Conservation (phyloP, 2,113 vertebrate species). For the Stictonetta naevosa region DNA sequence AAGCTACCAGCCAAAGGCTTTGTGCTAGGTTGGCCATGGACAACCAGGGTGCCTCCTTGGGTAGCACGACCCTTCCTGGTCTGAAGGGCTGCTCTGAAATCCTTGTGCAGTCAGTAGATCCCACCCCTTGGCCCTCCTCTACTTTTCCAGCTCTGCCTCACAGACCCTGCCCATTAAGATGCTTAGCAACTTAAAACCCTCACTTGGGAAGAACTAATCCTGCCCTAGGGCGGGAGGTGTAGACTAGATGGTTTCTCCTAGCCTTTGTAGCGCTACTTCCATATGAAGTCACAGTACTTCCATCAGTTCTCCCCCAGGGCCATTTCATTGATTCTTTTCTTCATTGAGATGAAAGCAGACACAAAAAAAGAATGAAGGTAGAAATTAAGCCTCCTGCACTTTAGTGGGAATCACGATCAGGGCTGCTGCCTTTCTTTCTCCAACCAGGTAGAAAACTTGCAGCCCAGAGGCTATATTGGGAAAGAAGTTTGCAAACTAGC, state of each 20-base stretch:
- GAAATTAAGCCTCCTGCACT: not conserved
- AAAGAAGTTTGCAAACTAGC: not conserved
- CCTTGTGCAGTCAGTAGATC: not conserved
- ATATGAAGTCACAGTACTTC: not conserved
- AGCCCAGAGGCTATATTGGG: not conserved
- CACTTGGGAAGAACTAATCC: not conserved
- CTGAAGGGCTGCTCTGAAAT: not conserved
- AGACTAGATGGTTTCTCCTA: not conserved
- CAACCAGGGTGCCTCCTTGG: not conserved
- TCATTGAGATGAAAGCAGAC: not conserved
- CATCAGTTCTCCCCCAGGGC: not conserved
- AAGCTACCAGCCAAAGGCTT: not conserved
- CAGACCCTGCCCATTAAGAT: not conserved
- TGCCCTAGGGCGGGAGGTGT: not conserved
- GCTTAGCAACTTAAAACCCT: not conserved
- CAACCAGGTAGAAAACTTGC: not conserved
- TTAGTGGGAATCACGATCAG: not conserved
- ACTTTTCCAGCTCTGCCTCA: not conserved
- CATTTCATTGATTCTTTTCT: not conserved
- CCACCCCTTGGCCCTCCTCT: not conserved
- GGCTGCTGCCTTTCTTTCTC: not conserved
- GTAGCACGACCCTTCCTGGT: not conserved
- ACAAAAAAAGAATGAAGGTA: not conserved
- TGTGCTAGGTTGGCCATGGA: not conserved
- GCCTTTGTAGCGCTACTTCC: not conserved